Percentiles rank a stretch among this genome's conserved stretches.
Evolutionary conservation across 2,113 vertebrate species (phyloP).

Genomic region (Trogon melanurus): DNA sequence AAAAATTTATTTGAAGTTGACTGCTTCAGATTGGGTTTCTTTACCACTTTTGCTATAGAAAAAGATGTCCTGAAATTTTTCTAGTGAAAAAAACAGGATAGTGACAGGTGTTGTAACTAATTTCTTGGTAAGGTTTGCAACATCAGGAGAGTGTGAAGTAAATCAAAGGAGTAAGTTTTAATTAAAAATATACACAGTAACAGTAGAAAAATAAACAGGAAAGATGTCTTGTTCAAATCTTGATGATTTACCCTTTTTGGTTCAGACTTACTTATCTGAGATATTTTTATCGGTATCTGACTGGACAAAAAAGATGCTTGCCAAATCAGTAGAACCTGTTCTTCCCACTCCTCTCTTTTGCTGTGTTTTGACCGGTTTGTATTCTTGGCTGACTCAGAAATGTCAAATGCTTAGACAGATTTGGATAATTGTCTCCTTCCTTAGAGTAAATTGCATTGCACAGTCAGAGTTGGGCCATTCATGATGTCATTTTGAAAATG

Average conservation of each 20-base stretch:
- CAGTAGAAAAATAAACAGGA: neutral
- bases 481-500: slow-evolving; percentile 6
- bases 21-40: neutral
- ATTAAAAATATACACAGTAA: neutral
- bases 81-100: neutral
- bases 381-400: slow-evolving; percentile 6
- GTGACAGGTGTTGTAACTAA: neutral
- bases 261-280: neutral
- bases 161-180: neutral
- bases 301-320: neutral
- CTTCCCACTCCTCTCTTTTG: neutral
- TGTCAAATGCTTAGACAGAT: neutral
- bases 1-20: neutral
- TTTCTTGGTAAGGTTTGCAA: neutral
- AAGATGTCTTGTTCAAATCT: neutral
- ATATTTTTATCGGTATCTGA: neutral
- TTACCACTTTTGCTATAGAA: neutral
- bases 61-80: neutral
- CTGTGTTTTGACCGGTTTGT: neutral
- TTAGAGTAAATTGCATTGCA: slow-evolving; percentile 7
- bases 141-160: neutral
- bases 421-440: slow-evolving; percentile 21
- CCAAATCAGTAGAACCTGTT: neutral
- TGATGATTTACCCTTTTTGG: neutral
- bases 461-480: neutral